These are phyloP conservation scores for Ptychodera flava DNA, from an alignment of 35 echinoderm and acorn worm species.

Conservation along the genomic window DNA sequence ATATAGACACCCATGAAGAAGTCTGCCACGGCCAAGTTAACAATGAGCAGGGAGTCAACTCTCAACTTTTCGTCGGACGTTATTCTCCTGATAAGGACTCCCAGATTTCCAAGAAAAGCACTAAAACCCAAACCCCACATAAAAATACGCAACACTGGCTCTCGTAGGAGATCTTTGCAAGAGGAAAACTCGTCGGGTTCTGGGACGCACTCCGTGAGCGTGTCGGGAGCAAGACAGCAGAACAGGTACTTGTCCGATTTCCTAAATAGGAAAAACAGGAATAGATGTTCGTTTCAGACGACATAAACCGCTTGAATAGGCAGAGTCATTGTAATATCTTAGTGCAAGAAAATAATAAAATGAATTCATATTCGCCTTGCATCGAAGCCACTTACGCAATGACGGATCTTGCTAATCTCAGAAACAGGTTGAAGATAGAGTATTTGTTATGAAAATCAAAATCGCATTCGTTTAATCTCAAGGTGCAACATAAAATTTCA, in stretches of 20 bases:
- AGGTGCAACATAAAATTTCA: no score
- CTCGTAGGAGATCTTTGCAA: not conserved
- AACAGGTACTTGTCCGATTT: slow-evolving; percentile 16
- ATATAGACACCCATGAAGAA: slow-evolving; percentile 35
- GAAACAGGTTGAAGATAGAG: no score
- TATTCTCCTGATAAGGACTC: not conserved
- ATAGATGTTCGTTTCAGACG: no score
- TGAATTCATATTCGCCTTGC: no score
- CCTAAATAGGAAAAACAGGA: slow-evolving; percentile 21
- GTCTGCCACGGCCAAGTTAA: slow-evolving; percentile 27
- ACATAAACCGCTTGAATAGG: no score
- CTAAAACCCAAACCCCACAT: not conserved
- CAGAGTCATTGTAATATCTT: no score
- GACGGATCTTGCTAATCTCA: no score
- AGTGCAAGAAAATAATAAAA: no score
- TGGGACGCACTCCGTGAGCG: not conserved
- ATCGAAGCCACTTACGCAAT: no score
- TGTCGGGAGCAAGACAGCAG: not conserved
- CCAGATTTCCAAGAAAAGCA: not conserved
- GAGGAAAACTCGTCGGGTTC: not conserved
- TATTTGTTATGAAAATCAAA: no score
- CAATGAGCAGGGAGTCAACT: not conserved
- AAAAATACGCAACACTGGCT: not conserved
- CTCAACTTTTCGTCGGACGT: not conserved
- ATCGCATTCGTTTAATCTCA: no score